Conservation (phyloP, 2,797 vertebrate species). For the Chiloscyllium punctatum region DNA sequence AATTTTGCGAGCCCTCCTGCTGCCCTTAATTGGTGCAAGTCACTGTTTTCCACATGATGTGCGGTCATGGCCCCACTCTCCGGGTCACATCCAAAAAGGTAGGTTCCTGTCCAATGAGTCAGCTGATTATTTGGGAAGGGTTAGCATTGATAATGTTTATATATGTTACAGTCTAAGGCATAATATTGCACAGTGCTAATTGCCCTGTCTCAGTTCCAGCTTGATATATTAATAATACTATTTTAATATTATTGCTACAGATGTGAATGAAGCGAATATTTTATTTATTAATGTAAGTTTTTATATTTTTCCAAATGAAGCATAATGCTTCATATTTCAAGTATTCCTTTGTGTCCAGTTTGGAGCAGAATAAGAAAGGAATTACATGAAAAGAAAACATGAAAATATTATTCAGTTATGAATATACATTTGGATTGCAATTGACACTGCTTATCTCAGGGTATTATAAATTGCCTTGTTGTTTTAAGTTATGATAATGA, state of each 20-base stretch:
- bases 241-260: background rate
- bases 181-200: background rate
- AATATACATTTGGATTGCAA: background rate
- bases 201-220: background rate
- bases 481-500: slow-evolving; percentile 21
- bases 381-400: background rate
- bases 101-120: background rate
- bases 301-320: background rate
- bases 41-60: background rate
- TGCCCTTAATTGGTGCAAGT: background rate
- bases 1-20: background rate
- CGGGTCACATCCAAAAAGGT: background rate
- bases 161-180: background rate
- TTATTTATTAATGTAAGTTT: background rate
- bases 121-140: background rate
- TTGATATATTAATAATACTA: background rate
- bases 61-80: background rate
- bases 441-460: background rate
- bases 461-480: slow-evolving; percentile 2
- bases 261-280: background rate
- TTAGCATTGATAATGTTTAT: background rate
- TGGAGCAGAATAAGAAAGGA: background rate
- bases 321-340: background rate
- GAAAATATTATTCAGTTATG: slow-evolving; percentile 15
- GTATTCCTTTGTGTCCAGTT: slow-evolving; percentile 10